phyloP scores from a whole-genome alignment of 1,140 invertebrate species.

The Leptinotarsa lineolata region DNA sequence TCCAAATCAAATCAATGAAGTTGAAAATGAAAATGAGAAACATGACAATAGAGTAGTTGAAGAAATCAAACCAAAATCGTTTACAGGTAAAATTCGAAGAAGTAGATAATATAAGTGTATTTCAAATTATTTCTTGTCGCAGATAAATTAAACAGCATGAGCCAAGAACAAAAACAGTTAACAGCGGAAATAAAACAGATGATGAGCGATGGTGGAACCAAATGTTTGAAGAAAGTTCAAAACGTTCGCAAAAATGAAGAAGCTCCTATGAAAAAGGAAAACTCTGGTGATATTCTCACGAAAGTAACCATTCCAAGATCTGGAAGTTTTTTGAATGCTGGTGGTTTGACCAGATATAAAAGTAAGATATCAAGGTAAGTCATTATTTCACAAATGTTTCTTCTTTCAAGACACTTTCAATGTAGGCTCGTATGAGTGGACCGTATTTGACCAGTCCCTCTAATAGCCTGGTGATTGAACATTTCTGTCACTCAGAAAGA shows the following conservation, averaged over 20 bases:
- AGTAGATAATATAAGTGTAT: not conserved
- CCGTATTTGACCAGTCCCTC: too few relatives aligned
- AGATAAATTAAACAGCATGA: constrained; percentile 58
- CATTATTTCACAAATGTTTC: not conserved
- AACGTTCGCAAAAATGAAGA: constrained; percentile 57
- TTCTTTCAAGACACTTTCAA: too few relatives aligned
- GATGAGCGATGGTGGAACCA: constrained; percentile 47
- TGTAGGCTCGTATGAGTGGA: too few relatives aligned
- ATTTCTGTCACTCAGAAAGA: too few relatives aligned
- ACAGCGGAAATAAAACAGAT: constrained; percentile 54
- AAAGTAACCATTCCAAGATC: constrained; percentile 82
- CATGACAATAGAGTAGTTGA: constrained; percentile 45
- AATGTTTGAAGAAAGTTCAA: constrained; percentile 60
- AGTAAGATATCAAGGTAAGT: constrained; percentile 65
- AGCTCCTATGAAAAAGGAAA: constrained; percentile 53
- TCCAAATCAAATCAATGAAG: constrained; percentile 45
- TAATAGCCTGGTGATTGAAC: too few relatives aligned
- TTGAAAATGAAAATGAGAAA: constrained; percentile 43
- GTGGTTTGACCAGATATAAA: constrained; percentile 71
- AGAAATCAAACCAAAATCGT: constrained; percentile 56
- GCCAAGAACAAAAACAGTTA: constrained; percentile 53
- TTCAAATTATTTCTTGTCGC: constrained; percentile 12
- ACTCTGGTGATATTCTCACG: constrained; percentile 75
- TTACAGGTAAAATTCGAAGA: constrained; percentile 35
- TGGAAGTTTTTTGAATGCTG: constrained; percentile 79